phyloP scores from a whole-genome alignment of 2,888 invertebrate genomes.

The Limnephilus rhombicus region DNA sequence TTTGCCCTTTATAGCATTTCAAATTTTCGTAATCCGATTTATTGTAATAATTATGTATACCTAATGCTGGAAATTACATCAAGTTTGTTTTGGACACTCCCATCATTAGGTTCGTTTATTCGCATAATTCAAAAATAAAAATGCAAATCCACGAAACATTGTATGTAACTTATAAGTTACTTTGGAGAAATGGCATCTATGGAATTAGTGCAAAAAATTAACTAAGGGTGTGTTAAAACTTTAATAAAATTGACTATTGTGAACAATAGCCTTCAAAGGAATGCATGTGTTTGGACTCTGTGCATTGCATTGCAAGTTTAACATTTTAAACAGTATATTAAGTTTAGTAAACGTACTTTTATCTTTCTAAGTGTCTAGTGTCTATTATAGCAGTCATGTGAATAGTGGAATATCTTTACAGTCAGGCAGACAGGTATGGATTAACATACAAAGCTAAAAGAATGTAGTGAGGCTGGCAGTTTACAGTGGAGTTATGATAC shows the following conservation, averaged over 20 bases:
- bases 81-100: too few relatives aligned
- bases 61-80: too few relatives aligned
- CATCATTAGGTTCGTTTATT: too few relatives aligned
- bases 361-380: too few relatives aligned
- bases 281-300: not conserved
- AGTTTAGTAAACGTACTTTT: not conserved
- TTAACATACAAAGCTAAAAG: not conserved
- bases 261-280: not conserved
- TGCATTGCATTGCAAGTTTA: not conserved
- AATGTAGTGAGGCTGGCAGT: too few relatives aligned
- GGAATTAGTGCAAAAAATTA: not conserved
- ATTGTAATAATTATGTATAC: too few relatives aligned
- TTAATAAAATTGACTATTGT: not conserved
- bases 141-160: too few relatives aligned
- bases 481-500: too few relatives aligned
- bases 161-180: too few relatives aligned
- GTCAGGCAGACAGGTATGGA: not conserved
- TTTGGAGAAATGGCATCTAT: not conserved
- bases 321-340: not conserved
- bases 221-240: not conserved
- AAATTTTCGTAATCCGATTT: too few relatives aligned
- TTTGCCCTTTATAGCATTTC: too few relatives aligned
- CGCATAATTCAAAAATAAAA: not conserved
- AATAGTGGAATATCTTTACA: not conserved
- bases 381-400: not conserved